Percentiles rank a stretch among this genome's conserved stretches.
Evolutionary conservation across 2,113 vertebrate genomes (phyloP).

Genomic region (Microcebus griseorufus): DNA sequence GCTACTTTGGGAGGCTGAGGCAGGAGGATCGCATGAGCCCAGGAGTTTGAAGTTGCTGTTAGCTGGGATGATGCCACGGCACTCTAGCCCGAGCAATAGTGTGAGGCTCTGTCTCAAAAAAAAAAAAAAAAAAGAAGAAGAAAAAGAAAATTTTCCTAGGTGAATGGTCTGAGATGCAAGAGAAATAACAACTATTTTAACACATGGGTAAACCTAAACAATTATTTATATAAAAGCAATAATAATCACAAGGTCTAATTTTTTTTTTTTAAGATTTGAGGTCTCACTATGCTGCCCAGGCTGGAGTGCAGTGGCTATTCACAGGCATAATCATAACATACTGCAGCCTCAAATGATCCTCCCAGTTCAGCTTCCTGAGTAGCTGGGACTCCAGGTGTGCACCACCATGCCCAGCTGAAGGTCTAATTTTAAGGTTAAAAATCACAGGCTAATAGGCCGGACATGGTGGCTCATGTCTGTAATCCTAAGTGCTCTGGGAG

Average conservation of each 20-base stretch:
- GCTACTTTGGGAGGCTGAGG: no score
- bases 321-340: not conserved
- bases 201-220: not conserved
- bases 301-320: not conserved
- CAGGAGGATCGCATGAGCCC: no score
- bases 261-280: not conserved
- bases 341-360: not conserved
- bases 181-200: not conserved
- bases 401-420: not conserved
- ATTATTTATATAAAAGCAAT: not conserved
- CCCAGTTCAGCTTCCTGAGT: not conserved
- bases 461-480: no score
- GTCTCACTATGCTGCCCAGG: not conserved
- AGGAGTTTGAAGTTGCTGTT: no score
- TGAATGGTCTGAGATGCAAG: not conserved
- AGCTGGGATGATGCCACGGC: no score
- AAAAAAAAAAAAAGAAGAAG: no score
- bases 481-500: no score
- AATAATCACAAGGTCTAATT: not conserved
- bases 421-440: conserved; percentile 22
- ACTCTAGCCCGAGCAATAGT: no score
- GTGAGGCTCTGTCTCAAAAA: no score
- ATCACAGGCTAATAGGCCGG: not conserved
- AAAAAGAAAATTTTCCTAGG: not conserved
- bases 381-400: not conserved